Evolutionary conservation across 1,140 invertebrate genomes (phyloP), one percentile per base, ranked within the genome.

Genomic region (Tribolium castaneum): DNA sequence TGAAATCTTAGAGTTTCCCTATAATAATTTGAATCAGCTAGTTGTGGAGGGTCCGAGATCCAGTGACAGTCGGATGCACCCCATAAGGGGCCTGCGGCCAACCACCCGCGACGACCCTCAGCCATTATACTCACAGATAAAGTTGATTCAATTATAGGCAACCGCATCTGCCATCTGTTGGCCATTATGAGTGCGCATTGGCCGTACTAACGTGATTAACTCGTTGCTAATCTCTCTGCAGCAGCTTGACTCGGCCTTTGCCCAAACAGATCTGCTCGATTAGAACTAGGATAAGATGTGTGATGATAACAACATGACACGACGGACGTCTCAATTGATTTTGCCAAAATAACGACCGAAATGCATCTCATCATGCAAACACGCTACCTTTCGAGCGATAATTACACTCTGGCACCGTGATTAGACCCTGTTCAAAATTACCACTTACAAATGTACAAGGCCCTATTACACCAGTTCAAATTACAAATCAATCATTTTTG

Each of bases 161-260:
- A 86, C 84, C 84, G 84, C 85, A 85, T 86, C 85, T 85, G 84
- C 84, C 85, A 84, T 84, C 85, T 85, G 84, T 82, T 83, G 84
- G 84, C 85, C 81, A 86, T 86, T 86, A 86, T 86, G 83, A 80
- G 84, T 82, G 85, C 78, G 81, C 83, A 84, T 84, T 75, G 83
- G 79, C 79, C 82, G 80, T 82, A 66, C 80, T 85, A 85, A 86
- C 83, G 83, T 83, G 85, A 86, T 86, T 86, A 86, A 84, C 84
- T 84, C 82, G 73, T 80, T 80, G 82, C 83, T 85, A 85, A 85
- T 85, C 84, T 85, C 78, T 77, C 77, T 76, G 79, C 83, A 82
- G 80, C 83, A 84, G 83, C 83, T 84, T 83, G 83, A 82, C 83
- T 52, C 79, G 73, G 52, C 78, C 76, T 62, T 52, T 75, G 25